Percentiles rank a stretch among this genome's conserved stretches.
These are phyloP conservation scores for Elysia crispata DNA, from an alignment of 2,888 invertebrate genomes.

Conservation along the genomic window DNA sequence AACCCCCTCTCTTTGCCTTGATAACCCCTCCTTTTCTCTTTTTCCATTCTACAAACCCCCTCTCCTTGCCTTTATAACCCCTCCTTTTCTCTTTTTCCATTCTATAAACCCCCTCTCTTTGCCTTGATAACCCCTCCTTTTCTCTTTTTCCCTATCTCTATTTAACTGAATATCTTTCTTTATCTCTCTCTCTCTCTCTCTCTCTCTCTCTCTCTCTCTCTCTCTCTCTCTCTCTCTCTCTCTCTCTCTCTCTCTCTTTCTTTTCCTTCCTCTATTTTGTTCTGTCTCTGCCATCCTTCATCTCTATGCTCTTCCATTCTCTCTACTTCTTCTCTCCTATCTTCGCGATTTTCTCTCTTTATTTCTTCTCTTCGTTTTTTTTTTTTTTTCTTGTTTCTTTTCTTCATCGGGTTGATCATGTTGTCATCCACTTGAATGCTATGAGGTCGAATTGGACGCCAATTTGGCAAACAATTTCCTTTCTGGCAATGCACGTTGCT, in stretches of 20 bases:
- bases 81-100: neutral
- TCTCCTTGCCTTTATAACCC: neutral
- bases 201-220: neutral
- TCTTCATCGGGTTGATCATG: no score
- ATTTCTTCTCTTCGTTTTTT: no score
- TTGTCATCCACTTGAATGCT: no score
- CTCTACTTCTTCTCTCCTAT: no score
- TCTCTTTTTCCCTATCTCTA: neutral
- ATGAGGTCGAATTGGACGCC: no score
- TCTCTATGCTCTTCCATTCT: no score
- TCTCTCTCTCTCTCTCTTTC: neutral
- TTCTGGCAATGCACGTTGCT: no score
- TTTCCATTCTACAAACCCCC: neutral
- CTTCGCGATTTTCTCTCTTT: no score
- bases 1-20: no score
- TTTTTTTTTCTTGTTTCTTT: no score
- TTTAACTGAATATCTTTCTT: neutral
- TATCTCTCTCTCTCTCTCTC: neutral
- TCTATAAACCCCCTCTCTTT: neutral
- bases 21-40: neutral
- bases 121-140: neutral
- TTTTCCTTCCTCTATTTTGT: neutral
- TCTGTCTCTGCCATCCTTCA: neutral
- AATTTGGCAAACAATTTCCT: no score
- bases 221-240: conserved; percentile 6